phyloP scores from a whole-genome alignment of 2,888 invertebrate species.

The Labia minor region DNA sequence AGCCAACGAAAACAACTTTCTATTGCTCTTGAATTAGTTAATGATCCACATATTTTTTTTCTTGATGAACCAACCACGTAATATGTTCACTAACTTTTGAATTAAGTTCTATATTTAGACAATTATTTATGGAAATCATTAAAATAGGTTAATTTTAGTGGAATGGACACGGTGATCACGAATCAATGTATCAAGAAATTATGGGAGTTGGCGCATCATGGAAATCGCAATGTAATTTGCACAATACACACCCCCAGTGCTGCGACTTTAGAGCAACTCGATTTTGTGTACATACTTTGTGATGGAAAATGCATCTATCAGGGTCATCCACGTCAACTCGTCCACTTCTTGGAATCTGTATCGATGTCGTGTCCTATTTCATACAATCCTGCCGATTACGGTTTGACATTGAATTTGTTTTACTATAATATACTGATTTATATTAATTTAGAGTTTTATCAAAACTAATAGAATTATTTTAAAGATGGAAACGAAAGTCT shows the following conservation, averaged over 20 bases:
- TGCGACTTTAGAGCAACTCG: slow-evolving; percentile 50
- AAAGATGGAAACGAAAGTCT: too few relatives aligned
- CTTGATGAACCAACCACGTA: slow-evolving; percentile 69
- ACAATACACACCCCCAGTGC: slow-evolving; percentile 61
- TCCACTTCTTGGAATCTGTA: slow-evolving; percentile 46
- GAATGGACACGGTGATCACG: slow-evolving; percentile 55
- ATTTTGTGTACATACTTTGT: slow-evolving; percentile 54
- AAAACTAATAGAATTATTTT: too few relatives aligned
- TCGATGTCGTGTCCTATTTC: slow-evolving; percentile 50
- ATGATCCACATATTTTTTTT: slow-evolving; percentile 74
- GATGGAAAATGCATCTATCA: slow-evolving; percentile 55
- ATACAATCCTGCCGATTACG: slow-evolving; percentile 59
- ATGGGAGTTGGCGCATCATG: slow-evolving; percentile 43
- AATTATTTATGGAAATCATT: too few relatives aligned
- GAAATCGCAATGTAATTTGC: slow-evolving; percentile 57
- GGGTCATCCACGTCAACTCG: slow-evolving; percentile 49
- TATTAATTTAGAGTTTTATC: too few relatives aligned
- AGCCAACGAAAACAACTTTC: slow-evolving; percentile 72
- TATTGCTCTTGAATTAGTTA: slow-evolving; percentile 70
- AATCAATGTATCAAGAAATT: slow-evolving; percentile 49
- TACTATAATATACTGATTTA: too few relatives aligned
- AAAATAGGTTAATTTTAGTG: slow-evolving; percentile 40
- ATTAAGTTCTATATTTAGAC: too few relatives aligned
- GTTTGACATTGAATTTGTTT: too few relatives aligned
- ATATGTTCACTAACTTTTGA: too few relatives aligned